Conservation (phyloP, 2,113 vertebrate genomes). For the Thamnaconus septentrionalis region DNA sequence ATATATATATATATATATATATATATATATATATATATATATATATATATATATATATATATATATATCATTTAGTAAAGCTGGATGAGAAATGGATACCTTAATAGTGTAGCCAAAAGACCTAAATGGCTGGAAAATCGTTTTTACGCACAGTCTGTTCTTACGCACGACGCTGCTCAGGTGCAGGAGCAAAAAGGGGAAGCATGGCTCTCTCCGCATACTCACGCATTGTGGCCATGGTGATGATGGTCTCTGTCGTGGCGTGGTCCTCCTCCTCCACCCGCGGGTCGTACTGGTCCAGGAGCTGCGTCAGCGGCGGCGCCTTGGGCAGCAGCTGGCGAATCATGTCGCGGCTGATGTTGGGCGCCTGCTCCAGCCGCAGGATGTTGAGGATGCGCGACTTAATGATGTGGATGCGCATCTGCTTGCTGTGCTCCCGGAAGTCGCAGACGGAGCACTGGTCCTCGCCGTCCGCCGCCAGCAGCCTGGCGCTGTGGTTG, state of each 20-base stretch:
- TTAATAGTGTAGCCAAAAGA: too few relatives aligned
- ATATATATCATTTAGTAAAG: too few relatives aligned
- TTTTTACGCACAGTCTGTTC: background rate
- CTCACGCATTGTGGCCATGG: constrained; percentile 94
- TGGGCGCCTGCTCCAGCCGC: constrained; percentile 92
- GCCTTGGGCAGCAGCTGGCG: constrained; percentile 93
- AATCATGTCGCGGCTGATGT: constrained; percentile 96
- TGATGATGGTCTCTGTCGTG: constrained; percentile 94
- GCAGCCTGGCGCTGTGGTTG: constrained; percentile 76
- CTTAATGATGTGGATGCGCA: constrained; percentile 95
- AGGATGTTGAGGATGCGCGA: constrained; percentile 97
- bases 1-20: too few relatives aligned
- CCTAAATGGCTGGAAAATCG: too few relatives aligned
- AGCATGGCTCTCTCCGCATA: constrained; percentile 27
- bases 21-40: too few relatives aligned
- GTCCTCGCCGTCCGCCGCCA: constrained; percentile 79
- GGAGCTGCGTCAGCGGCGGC: constrained; percentile 90
- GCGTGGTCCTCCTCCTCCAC: constrained; percentile 91
- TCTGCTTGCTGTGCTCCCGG: constrained; percentile 92
- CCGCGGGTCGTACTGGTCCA: constrained; percentile 93
- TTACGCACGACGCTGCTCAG: too few relatives aligned
- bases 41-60: too few relatives aligned
- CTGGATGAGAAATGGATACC: too few relatives aligned
- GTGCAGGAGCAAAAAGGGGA: background rate
- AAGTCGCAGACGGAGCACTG: constrained; percentile 90